Conservation (phyloP, 2,113 vertebrate species). For the Columba livia region DNA sequence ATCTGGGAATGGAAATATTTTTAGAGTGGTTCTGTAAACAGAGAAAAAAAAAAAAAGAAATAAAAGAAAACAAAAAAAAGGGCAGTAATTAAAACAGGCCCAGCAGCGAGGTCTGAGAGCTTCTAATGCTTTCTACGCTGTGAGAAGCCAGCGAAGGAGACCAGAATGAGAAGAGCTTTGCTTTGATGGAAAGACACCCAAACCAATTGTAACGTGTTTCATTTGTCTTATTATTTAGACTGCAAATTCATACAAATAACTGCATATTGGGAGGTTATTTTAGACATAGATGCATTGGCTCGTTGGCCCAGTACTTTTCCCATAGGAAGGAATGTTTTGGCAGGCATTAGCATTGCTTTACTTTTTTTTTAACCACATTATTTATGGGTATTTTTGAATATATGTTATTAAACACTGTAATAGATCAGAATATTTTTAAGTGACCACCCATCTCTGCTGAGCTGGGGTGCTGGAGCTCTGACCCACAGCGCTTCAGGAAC, state of each 20-base stretch:
- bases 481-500: slow-evolving; percentile 3
- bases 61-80: neutral
- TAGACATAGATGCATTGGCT: neutral
- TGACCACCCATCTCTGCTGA: slow-evolving; percentile 12
- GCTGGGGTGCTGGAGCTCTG: neutral
- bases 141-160: neutral
- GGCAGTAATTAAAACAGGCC: slow-evolving; percentile 42
- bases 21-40: slow-evolving; percentile 62
- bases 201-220: rapidly evolving
- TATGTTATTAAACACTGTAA: slow-evolving; percentile 7
- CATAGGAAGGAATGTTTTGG: slow-evolving; percentile 38
- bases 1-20: slow-evolving; percentile 65
- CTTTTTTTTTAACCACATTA: neutral
- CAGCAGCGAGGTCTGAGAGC: neutral
- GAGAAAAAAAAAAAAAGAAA: neutral
- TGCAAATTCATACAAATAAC: neutral
- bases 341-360: neutral
- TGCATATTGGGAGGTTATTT: neutral
- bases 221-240: neutral
- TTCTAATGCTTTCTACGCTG: neutral
- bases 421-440: neutral
- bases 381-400: slow-evolving; percentile 19
- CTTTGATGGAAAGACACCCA: neutral
- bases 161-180: neutral
- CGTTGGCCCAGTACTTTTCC: slow-evolving; percentile 15